phyloP scores from a whole-genome alignment of 2,797 vertebrate genomes.

The Eleutherodactylus coqui region DNA sequence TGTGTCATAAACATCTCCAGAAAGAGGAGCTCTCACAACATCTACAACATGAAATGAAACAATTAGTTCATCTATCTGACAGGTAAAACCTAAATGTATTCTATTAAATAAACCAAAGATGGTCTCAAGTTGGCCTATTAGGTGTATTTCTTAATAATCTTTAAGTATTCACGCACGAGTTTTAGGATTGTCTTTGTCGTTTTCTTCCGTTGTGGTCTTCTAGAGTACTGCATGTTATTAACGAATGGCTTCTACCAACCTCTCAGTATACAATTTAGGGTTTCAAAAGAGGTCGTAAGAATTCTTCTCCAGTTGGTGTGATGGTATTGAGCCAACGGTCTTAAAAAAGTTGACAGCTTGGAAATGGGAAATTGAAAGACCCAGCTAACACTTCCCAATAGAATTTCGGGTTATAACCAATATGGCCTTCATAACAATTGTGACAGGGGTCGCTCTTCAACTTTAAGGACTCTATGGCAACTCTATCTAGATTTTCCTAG shows the following conservation, averaged over 20 bases:
- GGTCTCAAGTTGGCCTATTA: not conserved
- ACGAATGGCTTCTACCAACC: not conserved
- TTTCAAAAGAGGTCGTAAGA: not conserved
- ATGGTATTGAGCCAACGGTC: not conserved
- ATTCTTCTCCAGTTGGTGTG: not conserved
- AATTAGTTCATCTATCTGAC: slow-evolving; percentile 36
- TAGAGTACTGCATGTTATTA: not conserved
- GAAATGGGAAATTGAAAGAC: not conserved
- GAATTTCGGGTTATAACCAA: not conserved
- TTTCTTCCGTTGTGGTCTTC: not conserved
- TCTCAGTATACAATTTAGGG: not conserved
- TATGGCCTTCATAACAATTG: too few relatives aligned
- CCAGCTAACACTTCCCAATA: not conserved
- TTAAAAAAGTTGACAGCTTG: not conserved
- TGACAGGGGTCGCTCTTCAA: not conserved
- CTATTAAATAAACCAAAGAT: not conserved
- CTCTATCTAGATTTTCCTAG: not conserved
- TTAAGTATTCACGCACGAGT: too few relatives aligned
- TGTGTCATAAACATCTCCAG: slow-evolving; percentile 58
- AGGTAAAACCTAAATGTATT: slow-evolving; percentile 40
- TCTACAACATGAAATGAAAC: slow-evolving; percentile 60
- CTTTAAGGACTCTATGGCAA: not conserved
- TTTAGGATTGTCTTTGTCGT: not conserved
- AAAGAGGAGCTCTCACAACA: slow-evolving; percentile 54
- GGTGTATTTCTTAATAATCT: too few relatives aligned